phyloP scores from a whole-genome alignment of 2,888 invertebrate genomes.

The Cabera pusaria region DNA sequence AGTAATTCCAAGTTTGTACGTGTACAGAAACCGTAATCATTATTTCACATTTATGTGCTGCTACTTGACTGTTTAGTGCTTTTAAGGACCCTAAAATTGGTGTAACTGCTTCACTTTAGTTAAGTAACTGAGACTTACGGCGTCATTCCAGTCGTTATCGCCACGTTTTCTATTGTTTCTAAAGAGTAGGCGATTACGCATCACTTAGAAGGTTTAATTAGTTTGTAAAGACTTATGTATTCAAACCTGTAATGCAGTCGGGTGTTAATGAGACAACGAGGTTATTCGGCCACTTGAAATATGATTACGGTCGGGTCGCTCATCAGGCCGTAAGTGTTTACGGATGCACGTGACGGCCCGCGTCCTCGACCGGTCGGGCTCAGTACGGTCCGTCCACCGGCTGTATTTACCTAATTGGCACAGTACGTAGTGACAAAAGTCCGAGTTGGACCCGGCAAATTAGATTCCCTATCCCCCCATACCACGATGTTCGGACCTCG shows the following conservation, averaged over 20 bases:
- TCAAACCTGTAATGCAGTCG: constrained; percentile 47
- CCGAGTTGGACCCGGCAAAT: constrained; percentile 62
- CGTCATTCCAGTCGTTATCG: constrained; percentile 12
- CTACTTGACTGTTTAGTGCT: constrained; percentile 22
- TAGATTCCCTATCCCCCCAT: constrained; percentile 60
- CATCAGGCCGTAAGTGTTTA: constrained; percentile 66
- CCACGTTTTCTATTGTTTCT: constrained; percentile 27
- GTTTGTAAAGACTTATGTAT: constrained; percentile 42
- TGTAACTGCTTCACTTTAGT: constrained; percentile 12
- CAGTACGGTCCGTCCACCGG: constrained; percentile 34
- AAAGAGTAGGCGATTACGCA: constrained; percentile 25
- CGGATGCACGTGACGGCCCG: constrained; percentile 63
- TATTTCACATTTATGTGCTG: constrained; percentile 23
- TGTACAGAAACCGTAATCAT: constrained; percentile 21
- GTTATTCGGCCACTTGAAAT: constrained; percentile 58
- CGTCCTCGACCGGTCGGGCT: constrained; percentile 18
- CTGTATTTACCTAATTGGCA: constrained; percentile 78
- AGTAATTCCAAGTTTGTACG: constrained; percentile 22
- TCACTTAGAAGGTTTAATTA: constrained; percentile 40
- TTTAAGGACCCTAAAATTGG: constrained; percentile 19
- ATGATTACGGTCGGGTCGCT: constrained; percentile 61
- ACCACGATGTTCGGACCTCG: constrained; percentile 34
- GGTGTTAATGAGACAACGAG: constrained; percentile 54
- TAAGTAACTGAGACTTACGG: constrained; percentile 12
- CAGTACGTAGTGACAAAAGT: constrained; percentile 73